These are phyloP conservation scores for Galago senegalensis DNA, from an alignment of 2,797 vertebrate genomes.

Conservation along the genomic window DNA sequence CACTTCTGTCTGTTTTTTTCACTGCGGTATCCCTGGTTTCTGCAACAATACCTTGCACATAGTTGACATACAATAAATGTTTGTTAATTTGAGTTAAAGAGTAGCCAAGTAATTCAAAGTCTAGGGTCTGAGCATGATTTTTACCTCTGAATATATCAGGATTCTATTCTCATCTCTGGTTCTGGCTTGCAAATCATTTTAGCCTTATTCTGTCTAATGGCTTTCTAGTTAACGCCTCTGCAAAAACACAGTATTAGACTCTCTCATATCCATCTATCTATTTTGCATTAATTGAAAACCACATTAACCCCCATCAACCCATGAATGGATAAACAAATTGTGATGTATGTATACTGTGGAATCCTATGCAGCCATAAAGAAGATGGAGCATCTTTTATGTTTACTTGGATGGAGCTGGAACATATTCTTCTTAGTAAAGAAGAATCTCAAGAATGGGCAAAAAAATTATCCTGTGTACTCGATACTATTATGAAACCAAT, in stretches of 20 bases:
- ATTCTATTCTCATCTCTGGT: not conserved
- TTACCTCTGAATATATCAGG: not conserved
- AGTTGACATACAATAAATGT: not conserved
- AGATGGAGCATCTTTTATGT: too few relatives aligned
- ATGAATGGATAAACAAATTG: too few relatives aligned
- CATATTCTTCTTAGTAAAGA: too few relatives aligned
- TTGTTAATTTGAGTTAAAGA: slow-evolving; percentile 9
- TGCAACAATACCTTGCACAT: not conserved
- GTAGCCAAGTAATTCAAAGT: not conserved
- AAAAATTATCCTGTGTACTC: too few relatives aligned
- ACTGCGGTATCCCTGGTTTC: not conserved
- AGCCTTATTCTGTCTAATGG: not conserved
- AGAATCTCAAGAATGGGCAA: too few relatives aligned
- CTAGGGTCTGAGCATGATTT: not conserved
- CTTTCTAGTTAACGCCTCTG: not conserved
- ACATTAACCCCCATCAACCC: too few relatives aligned
- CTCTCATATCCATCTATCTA: not conserved
- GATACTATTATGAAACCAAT: too few relatives aligned
- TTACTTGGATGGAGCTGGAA: too few relatives aligned
- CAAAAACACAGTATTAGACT: not conserved
- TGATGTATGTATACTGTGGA: too few relatives aligned
- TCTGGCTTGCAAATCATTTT: not conserved
- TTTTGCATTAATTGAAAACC: not conserved
- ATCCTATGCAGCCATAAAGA: too few relatives aligned
- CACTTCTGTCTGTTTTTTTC: not conserved